Evolutionary conservation across 2,888 invertebrate species (phyloP), one percentile per base, ranked within the genome.

Genomic region (Ennomos erosarius): DNA sequence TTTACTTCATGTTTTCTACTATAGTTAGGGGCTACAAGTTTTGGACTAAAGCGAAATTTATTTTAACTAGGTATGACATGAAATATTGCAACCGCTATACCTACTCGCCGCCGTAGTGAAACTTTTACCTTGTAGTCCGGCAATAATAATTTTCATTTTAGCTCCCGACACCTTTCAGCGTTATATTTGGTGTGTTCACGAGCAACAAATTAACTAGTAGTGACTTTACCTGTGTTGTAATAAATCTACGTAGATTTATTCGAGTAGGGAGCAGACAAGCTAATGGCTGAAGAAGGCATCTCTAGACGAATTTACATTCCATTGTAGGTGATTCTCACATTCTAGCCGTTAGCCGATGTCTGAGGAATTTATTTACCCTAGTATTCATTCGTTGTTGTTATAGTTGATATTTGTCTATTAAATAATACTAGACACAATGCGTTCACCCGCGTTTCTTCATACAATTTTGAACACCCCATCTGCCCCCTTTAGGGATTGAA

Each of bases 21-120:
- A 50, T 55, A 53, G 52, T 55, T 45, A 57, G 1, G 57, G 59
- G 58, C 62, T 65, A 44, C 34, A 57, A 62, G 55, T 64, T 64
- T 62, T 44, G 58, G 62, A 60, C 65, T 54, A 62, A 64, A 59
- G 63, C 59, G 51, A 61, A 68, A 67, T 67, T 58, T 67, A 67
- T 68, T 62, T 65, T 68, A 59, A 55, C 62, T 63, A n/a, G n/a
- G n/a, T n/a, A 59, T 54, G 57, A 62, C 65, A 68, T 68, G 65
- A 59, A 68, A 65, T 68, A 68, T 68, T 65, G 67, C 66, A 62
- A 60, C 65, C 62, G 59, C 61, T 58, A 40, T 58, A 40, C 62
- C 54, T 54, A 26, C 58, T 57, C 49, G 46, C 52, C 49, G 46
- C 52, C 59, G 57, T 52, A 36, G 58, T 51, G 55, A 65, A 68